Evolutionary conservation across 2,113 vertebrate genomes (phyloP), one percentile per base, ranked within the genome.

Genomic region (Galemys pyrenaicus): DNA sequence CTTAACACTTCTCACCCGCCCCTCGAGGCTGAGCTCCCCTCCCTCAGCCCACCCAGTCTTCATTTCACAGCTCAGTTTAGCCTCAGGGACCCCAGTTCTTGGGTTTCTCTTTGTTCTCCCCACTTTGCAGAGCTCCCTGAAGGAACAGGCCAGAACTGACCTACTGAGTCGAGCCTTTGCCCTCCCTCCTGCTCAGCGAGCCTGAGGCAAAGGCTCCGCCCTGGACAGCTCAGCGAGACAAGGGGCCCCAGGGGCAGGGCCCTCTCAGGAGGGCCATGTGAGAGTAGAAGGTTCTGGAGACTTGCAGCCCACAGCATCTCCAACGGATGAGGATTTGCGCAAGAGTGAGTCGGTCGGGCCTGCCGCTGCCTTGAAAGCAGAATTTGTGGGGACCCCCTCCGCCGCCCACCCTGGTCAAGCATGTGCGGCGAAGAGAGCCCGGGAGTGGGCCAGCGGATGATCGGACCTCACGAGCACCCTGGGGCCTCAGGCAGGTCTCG

Each of bases 61-160:
- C 39, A 1, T 22, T 16, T 1, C 9, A 2, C 19, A 44, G 5
- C 24, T 16, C 71, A 5, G 3, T 1, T 12, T 17, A 30, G 28
- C 56, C 60, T 4, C 9, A 0, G 20, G 9, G 30, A 28, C 13
- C 8, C 73, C 11, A 7, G 16, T 26, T 32, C 51, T 54, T 17
- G 17, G 51, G 32, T 80, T 24, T 39, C 37, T 58, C 49, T 79
- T 73, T 60, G 54, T 16, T 9, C 70, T 19, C 35, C 67, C 28
- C n/a, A 22, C 20, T 35, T 30, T 5, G 8, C 20, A 46, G 37
- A 83, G 28, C 39, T 41, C 32, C 46, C 28, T 7, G 1, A 62
- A 60, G 83, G 26, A 37, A 28, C 8, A 39, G 65, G 20, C 37
- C 39, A 44, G 80, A 32, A 64, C 62, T 5, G 13, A 9, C 28